Conservation (phyloP, 1,140 invertebrate species). For the Alviniconcha marisindica region DNA sequence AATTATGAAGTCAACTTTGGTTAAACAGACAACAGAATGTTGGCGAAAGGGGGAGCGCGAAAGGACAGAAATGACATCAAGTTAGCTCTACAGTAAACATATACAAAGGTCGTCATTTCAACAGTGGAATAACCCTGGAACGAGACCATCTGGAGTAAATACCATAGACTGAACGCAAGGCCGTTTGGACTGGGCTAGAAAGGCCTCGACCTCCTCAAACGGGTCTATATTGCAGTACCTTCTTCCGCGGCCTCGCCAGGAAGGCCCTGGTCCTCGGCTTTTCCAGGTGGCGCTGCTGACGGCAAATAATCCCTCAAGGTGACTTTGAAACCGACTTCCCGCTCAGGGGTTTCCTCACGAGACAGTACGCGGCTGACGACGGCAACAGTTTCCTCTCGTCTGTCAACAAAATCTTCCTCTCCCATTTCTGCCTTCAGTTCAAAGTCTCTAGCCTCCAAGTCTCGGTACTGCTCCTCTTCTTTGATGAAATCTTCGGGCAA, state of each 20-base stretch:
- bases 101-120: too few relatives aligned
- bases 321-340: slow-evolving; percentile 13
- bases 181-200: too few relatives aligned
- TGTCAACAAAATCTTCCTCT: slow-evolving; percentile 42
- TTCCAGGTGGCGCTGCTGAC: not conserved
- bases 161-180: too few relatives aligned
- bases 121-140: too few relatives aligned
- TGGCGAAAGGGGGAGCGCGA: too few relatives aligned
- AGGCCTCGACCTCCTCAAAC: not conserved
- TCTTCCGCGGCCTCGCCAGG: slow-evolving; percentile 28
- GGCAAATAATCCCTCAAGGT: slow-evolving; percentile 9
- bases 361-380: not conserved
- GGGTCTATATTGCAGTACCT: slow-evolving; percentile 25
- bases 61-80: too few relatives aligned
- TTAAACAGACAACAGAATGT: too few relatives aligned
- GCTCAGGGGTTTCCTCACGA: slow-evolving; percentile 12
- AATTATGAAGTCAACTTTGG: too few relatives aligned
- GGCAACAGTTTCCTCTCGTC: slow-evolving; percentile 39
- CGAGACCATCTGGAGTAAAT: too few relatives aligned
- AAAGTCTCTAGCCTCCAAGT: not conserved
- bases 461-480: slow-evolving; percentile 35
- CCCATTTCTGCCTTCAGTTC: slow-evolving; percentile 32
- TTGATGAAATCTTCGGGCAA: slow-evolving; percentile 49
- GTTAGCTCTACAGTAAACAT: too few relatives aligned
- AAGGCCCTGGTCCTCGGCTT: slow-evolving; percentile 4